Evolutionary conservation across 2,113 vertebrate genomes (phyloP), one percentile per base, ranked within the genome.

Genomic region (Symphodus melops): DNA sequence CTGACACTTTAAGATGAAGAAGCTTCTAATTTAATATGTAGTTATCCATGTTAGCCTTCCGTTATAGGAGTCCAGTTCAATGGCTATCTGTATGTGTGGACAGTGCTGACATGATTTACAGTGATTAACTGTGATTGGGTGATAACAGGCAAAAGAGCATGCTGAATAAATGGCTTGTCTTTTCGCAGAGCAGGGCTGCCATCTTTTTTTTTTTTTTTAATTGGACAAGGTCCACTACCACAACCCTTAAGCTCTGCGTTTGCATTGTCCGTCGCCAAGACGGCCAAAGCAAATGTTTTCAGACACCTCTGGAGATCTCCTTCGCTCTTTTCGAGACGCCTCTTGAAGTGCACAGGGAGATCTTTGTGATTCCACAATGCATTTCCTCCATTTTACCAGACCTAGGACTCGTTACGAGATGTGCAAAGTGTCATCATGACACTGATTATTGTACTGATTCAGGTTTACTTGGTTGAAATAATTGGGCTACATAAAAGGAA

Each of bases 301-400:
- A 33, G 52, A 36, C 57, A 57, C 72, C 79, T 71, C 53, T 16
- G 28, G 62, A 73, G 83, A 73, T 44, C 49, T 68, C 41, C 56
- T 20, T 39, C 17, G 46, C 69, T 67, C 60, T 20, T 74, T 73
- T 36, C 37, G 65, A 20, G 70, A 61, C 49, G 74, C 53, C 46
- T 48, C 16, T 2, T 19, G 6, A 4, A 48, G 4, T 48, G 14
- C 4, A 8, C 7, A 1, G 5, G 16, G 17, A 19, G 14, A 1
- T 2, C 3, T 17, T 17, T 17, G 14, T 48, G 5, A 19, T 19
- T 48, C 14, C 16, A 14, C 14, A 17, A 19, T 5, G 14, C 5
- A 8, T 48, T 17, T 19, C 0, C 14, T n/a, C 3, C 42, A 44
- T 44, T 44, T 33, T 33, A 33, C 28, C 28, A 33, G 28, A 33